Conservation (phyloP, 2,113 vertebrate species). For the Catagonus wagneri region DNA sequence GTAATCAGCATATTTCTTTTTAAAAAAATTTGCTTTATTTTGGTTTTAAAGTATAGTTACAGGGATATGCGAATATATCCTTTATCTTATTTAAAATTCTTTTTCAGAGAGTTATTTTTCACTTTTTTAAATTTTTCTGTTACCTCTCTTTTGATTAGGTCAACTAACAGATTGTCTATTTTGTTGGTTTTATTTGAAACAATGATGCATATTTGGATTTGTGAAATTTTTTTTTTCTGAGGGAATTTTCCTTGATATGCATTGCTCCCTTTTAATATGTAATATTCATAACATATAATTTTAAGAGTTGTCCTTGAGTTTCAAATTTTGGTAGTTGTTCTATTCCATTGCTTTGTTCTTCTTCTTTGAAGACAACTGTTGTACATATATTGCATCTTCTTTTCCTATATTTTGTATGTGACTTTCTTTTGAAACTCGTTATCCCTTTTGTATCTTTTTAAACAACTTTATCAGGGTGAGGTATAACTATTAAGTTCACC, state of each 20-base stretch:
- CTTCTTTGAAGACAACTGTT: background rate
- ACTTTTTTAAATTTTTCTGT: background rate
- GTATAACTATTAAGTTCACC: background rate
- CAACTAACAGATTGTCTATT: background rate
- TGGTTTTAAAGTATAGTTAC: background rate
- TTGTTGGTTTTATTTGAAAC: background rate
- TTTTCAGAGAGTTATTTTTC: background rate
- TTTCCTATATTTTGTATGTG: background rate
- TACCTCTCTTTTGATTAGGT: background rate
- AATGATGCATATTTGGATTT: background rate
- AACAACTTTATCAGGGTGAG: background rate
- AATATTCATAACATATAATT: background rate
- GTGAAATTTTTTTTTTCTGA: background rate
- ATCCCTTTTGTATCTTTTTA: background rate
- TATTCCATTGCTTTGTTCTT: background rate
- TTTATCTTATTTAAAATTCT: slow-evolving; percentile 26
- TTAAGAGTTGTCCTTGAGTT: background rate
- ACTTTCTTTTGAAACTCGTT: background rate
- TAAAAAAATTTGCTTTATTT: background rate
- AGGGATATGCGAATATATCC: background rate
- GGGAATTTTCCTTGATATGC: background rate
- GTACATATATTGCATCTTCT: background rate
- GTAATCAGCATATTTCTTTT: background rate
- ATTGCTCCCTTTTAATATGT: background rate
- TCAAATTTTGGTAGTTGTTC: background rate